phyloP scores from a whole-genome alignment of 2,113 vertebrate species.

The Trachemys scripta region DNA sequence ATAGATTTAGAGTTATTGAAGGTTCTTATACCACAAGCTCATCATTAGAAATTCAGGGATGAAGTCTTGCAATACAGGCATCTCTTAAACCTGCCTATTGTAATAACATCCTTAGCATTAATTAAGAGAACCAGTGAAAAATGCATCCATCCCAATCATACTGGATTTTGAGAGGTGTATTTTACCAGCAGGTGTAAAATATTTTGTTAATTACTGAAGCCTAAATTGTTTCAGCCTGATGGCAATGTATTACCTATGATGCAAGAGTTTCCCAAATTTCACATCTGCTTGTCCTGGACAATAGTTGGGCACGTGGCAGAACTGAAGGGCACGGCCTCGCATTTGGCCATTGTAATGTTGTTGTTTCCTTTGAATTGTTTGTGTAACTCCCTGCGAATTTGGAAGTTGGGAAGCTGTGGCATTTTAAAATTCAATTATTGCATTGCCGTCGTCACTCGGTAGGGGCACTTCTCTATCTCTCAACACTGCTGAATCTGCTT shows the following conservation, averaged over 20 bases:
- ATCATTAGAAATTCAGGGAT: background rate
- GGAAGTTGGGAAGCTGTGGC: background rate
- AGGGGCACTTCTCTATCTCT: rapidly evolving
- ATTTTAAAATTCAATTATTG: background rate
- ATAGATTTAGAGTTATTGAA: rapidly evolving
- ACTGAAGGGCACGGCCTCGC: rapidly evolving
- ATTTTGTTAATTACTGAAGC: background rate
- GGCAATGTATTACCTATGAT: background rate
- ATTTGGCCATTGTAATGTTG: background rate
- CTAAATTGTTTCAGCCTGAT: background rate
- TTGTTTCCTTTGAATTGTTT: background rate
- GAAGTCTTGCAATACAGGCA: rapidly evolving
- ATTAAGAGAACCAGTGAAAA: background rate
- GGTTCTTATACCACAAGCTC: too few relatives aligned
- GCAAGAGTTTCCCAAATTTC: rapidly evolving
- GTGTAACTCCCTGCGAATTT: rapidly evolving
- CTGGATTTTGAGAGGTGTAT: rapidly evolving
- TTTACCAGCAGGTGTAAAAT: background rate
- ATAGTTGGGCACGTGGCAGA: rapidly evolving
- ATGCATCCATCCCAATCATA: background rate
- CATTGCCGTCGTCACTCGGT: rapidly evolving
- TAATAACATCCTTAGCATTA: rapidly evolving
- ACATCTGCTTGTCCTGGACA: background rate
- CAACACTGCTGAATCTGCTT: background rate
- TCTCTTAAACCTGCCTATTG: background rate